These are phyloP conservation scores for Spinibarbus caldwelli DNA, from an alignment of 2,797 vertebrate genomes.

Conservation along the genomic window DNA sequence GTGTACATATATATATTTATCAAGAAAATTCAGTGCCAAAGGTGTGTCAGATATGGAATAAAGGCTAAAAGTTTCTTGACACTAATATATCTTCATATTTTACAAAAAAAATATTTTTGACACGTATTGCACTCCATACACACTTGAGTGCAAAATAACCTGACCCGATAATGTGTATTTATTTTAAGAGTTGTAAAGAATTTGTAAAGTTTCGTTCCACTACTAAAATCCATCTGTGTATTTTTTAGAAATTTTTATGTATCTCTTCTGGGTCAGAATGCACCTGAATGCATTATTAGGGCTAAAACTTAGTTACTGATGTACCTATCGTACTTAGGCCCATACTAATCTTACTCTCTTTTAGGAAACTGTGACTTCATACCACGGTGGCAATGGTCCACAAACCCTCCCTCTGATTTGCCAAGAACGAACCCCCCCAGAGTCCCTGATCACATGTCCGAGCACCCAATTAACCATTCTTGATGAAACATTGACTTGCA, in stretches of 20 bases:
- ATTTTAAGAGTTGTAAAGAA: not conserved
- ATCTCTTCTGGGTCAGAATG: not conserved
- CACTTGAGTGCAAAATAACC: not conserved
- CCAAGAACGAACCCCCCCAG: constrained; percentile 61
- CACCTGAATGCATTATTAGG: not conserved
- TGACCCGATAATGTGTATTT: not conserved
- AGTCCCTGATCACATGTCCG: constrained; percentile 63
- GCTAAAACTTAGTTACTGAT: not conserved
- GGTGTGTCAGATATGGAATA: too few relatives aligned
- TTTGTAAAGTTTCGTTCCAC: not conserved
- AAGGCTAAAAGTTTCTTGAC: not conserved
- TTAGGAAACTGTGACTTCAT: constrained; percentile 79
- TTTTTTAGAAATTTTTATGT: not conserved
- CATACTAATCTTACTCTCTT: constrained; percentile 16
- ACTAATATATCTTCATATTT: not conserved
- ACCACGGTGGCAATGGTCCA: constrained; percentile 68
- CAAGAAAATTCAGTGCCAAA: too few relatives aligned
- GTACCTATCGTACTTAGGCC: not conserved
- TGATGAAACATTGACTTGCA: constrained; percentile 19
- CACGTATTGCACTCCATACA: not conserved
- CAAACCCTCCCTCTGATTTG: constrained; percentile 68
- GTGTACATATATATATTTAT: too few relatives aligned
- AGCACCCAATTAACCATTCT: constrained; percentile 54
- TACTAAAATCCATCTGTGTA: not conserved
- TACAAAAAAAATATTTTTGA: not conserved